A percentile compares a stretch with the other conserved stretches of the same genome.
Evolutionary conservation across 2,113 vertebrate species (phyloP).

Genomic region (Oreochromis tanganicae): DNA sequence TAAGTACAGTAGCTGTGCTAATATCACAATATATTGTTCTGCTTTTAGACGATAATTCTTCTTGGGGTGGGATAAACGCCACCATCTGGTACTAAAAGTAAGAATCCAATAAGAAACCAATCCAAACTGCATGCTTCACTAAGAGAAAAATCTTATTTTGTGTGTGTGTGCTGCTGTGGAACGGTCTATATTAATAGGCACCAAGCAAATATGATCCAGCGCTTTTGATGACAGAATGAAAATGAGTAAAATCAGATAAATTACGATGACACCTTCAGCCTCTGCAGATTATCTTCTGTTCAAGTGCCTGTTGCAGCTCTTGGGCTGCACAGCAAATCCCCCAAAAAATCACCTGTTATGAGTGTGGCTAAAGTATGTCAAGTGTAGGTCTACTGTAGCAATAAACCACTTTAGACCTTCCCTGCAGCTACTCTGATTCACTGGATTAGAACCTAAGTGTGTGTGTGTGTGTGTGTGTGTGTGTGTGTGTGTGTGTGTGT

Average conservation of each 20-base stretch:
- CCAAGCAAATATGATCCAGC: not conserved
- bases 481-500: not conserved
- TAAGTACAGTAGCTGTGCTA: not conserved
- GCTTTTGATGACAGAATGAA: not conserved
- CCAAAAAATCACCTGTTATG: not conserved
- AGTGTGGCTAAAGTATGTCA: not conserved
- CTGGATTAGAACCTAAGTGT: not conserved
- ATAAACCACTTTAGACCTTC: not conserved
- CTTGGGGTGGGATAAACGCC: not conserved
- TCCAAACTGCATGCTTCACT: not conserved
- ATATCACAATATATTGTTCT: not conserved
- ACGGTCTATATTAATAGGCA: not conserved
- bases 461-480: not conserved
- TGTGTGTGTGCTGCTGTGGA: not conserved
- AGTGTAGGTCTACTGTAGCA: not conserved
- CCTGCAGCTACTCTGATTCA: not conserved
- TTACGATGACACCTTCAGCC: not conserved
- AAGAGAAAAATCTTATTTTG: not conserved
- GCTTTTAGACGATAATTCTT: not conserved
- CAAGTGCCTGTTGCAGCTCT: not conserved
- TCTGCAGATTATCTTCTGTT: not conserved
- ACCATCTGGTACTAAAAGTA: not conserved
- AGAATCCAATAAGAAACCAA: not conserved
- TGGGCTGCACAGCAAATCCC: not conserved
- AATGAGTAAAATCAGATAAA: not conserved